phyloP scores from a whole-genome alignment of 2,888 invertebrate species.

The Dendrolimus pini region DNA sequence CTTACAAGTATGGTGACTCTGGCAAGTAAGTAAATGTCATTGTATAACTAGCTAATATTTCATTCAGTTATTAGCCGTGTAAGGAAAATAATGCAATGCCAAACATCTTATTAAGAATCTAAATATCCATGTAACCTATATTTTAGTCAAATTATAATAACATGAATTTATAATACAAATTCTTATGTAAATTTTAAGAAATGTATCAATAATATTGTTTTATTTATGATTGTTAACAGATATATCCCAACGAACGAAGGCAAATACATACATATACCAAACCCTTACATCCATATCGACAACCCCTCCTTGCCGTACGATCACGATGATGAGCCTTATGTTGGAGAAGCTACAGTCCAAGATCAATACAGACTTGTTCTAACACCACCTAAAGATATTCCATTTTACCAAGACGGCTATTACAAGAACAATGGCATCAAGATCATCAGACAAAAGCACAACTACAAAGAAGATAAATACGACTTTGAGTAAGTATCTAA shows the following conservation, averaged over 20 bases:
- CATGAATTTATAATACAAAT: background rate
- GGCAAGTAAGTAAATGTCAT: constrained; percentile 67
- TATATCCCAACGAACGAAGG: constrained; percentile 70
- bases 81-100: constrained; percentile 5
- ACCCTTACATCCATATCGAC: constrained; percentile 71
- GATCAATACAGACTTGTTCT: constrained; percentile 52
- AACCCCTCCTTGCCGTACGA: constrained; percentile 63
- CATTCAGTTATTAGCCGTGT: constrained; percentile 14
- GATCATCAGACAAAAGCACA: constrained; percentile 65
- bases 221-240: constrained; percentile 25
- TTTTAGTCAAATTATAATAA: background rate
- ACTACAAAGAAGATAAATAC: constrained; percentile 69
- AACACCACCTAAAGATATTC: constrained; percentile 48
- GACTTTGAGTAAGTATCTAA: constrained; percentile 64
- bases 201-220: background rate
- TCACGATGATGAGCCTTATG: constrained; percentile 66
- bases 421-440: constrained; percentile 72
- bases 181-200: background rate
- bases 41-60: constrained; percentile 18
- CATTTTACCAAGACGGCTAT: constrained; percentile 67
- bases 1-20: constrained; percentile 49
- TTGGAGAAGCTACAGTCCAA: constrained; percentile 54
- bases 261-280: constrained; percentile 71
- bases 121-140: background rate
- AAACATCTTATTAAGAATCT: background rate